Percentiles rank a stretch among this genome's conserved stretches.
phyloP scores from a whole-genome alignment of 2,888 invertebrate genomes.

The Athetis lepigone region DNA sequence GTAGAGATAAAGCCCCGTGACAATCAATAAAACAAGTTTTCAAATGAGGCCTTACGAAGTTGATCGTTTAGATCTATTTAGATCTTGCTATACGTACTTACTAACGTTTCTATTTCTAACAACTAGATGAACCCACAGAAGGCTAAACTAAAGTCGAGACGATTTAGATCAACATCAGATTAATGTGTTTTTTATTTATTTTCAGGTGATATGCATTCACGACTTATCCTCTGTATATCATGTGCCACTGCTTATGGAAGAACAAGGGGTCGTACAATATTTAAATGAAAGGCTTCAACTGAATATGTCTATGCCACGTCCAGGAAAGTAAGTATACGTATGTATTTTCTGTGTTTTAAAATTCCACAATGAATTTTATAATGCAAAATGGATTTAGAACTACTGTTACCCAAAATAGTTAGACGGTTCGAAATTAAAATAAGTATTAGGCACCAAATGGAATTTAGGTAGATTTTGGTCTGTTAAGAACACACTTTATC shows the following conservation, averaged over 20 bases:
- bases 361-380: conserved; percentile 14
- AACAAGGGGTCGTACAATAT: conserved; percentile 96
- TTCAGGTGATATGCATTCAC: conserved; percentile 97
- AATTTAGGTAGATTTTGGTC: too few relatives aligned
- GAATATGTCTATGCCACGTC: conserved; percentile 92
- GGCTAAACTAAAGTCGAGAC: not conserved
- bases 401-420: not conserved
- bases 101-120: not conserved
- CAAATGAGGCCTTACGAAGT: conserved; percentile 20
- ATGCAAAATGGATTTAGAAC: not conserved
- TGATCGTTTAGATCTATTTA: conserved; percentile 23
- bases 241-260: conserved; percentile 98
- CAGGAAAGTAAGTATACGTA: conserved; percentile 88
- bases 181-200: conserved; percentile 17
- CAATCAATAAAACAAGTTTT: conserved; percentile 42
- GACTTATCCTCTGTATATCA: conserved; percentile 98
- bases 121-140: conserved; percentile 1
- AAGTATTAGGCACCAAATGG: too few relatives aligned
- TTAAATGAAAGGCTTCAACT: conserved; percentile 95
- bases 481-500: too few relatives aligned
- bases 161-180: not conserved
- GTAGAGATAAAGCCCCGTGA: conserved; percentile 27
- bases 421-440: too few relatives aligned
- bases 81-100: too few relatives aligned
- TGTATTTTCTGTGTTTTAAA: conserved; percentile 22